Percentiles rank a stretch among this genome's conserved stretches.
Evolutionary conservation across 2,797 vertebrate species (phyloP).

Genomic region (Molossus molossus): DNA sequence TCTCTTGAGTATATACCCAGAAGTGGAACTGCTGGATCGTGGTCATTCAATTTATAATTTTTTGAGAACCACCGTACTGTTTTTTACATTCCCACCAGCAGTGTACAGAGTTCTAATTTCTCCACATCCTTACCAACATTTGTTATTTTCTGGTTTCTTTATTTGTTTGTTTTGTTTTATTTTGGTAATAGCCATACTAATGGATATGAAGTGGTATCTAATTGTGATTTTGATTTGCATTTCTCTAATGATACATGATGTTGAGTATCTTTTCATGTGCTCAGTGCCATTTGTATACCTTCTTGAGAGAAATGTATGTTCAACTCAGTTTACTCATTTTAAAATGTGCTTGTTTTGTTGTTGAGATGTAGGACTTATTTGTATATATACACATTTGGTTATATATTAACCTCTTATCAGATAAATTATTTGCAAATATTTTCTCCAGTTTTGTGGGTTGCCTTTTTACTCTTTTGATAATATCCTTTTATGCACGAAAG

Average conservation of each 20-base stretch:
- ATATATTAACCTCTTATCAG: too few relatives aligned
- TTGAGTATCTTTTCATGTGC: not conserved
- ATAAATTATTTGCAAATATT: too few relatives aligned
- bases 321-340: not conserved
- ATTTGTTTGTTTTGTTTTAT: not conserved
- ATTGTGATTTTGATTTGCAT: constrained; percentile 6
- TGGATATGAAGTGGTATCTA: not conserved
- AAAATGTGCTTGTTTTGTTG: not conserved
- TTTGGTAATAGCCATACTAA: not conserved
- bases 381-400: not conserved
- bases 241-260: not conserved
- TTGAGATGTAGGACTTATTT: not conserved
- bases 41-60: too few relatives aligned
- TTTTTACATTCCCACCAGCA: too few relatives aligned
- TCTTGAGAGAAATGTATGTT: not conserved
- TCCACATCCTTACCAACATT: too few relatives aligned
- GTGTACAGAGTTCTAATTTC: too few relatives aligned
- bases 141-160: not conserved
- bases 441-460: too few relatives aligned
- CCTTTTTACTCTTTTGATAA: too few relatives aligned
- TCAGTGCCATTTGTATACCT: not conserved
- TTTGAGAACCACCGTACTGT: too few relatives aligned
- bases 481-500: too few relatives aligned
- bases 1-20: too few relatives aligned
- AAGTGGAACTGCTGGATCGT: too few relatives aligned